Percentiles rank a stretch among this genome's conserved stretches.
These are phyloP conservation scores for Pachyrhynchus sulphureomaculatus DNA, from an alignment of 1,140 invertebrate species.

Conservation along the genomic window DNA sequence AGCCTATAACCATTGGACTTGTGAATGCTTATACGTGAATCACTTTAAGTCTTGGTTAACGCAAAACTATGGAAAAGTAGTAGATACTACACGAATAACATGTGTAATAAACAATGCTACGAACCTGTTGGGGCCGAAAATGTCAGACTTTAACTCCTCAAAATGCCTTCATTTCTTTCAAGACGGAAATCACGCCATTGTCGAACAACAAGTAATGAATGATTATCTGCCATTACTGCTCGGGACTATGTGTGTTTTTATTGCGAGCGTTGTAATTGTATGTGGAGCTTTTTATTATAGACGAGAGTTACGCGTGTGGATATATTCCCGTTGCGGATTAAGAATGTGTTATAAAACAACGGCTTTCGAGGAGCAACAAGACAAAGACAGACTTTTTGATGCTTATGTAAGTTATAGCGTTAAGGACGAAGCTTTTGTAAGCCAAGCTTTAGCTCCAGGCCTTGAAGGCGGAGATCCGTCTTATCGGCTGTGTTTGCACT, in stretches of 20 bases:
- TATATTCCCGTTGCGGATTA: slow-evolving; percentile 82
- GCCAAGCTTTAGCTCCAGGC: slow-evolving; percentile 78
- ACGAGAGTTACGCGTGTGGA: slow-evolving; percentile 81
- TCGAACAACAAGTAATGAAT: slow-evolving; percentile 74
- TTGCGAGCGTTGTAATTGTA: slow-evolving; percentile 69
- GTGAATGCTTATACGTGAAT: slow-evolving; percentile 81
- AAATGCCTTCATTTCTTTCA: slow-evolving; percentile 65
- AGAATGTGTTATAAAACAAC: slow-evolving; percentile 80
- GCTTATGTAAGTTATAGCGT: slow-evolving; percentile 89
- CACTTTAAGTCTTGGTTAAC: slow-evolving; percentile 76
- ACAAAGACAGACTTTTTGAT: slow-evolving; percentile 84
- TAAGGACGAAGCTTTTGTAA: slow-evolving; percentile 86
- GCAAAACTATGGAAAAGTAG: slow-evolving; percentile 70
- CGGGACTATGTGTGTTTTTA: slow-evolving; percentile 70
- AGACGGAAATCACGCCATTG: slow-evolving; percentile 64
- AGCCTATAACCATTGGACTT: slow-evolving; percentile 86
- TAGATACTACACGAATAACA: slow-evolving; percentile 66
- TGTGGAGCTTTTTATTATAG: slow-evolving; percentile 79
- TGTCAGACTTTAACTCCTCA: slow-evolving; percentile 69
- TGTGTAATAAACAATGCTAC: slow-evolving; percentile 70
- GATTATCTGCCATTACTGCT: slow-evolving; percentile 76
- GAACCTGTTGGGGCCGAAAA: slow-evolving; percentile 57
- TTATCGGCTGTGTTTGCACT: slow-evolving; percentile 82
- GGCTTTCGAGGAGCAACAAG: slow-evolving; percentile 71
- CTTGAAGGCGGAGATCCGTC: slow-evolving; percentile 73